Evolutionary conservation across 2,888 invertebrate genomes (phyloP), one percentile per base, ranked within the genome.

Genomic region (Lordiphosa andalusiaca): DNA sequence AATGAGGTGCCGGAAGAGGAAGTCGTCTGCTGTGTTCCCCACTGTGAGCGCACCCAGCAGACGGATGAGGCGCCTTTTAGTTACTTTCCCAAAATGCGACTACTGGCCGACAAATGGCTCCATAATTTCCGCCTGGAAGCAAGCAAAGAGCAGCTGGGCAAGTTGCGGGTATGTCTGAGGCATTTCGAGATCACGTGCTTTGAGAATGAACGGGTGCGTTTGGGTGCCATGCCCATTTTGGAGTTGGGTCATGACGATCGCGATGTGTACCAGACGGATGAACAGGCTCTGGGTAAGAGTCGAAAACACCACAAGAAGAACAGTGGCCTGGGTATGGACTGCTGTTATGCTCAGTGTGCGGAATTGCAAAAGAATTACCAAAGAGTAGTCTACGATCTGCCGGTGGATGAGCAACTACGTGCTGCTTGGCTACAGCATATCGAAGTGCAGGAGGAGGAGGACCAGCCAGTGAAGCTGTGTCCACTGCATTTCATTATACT

Each of bases 151-250:
- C 53, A 64, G 9, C 9, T 73, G 10, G 4, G 51, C 1, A 53
- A 52, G 0, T 62, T 70, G 12, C 67, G 57, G 21, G 63, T 86
- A 1, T 86, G 86, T 40, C 58, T 54, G 19, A 49, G 37, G 0
- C 87, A 86, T 38, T 86, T 86, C 35, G 75, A 81, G 5, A 4
- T 42, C 4, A 41, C 53, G 6, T 71, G 72, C 23, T 51, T 67
- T 23, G 69, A 75, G 3, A 53, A 69, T 12, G 68, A 67, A 5
- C 58, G 52, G 0, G 47, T 72, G 0, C 55, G 58, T 5, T 12
- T 46, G 3, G 71, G 72, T 4, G 56, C 86, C 0, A 60, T 86
- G 54, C 87, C 86, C 13, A 86, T 86, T 0, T 41, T 84, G 6
- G 52, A 69, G 1, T 39, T 87, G 46, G 86, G 85, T 0, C 80